Evolutionary conservation across 2,888 invertebrate genomes (phyloP).

Genomic region (Panopea generosa): DNA sequence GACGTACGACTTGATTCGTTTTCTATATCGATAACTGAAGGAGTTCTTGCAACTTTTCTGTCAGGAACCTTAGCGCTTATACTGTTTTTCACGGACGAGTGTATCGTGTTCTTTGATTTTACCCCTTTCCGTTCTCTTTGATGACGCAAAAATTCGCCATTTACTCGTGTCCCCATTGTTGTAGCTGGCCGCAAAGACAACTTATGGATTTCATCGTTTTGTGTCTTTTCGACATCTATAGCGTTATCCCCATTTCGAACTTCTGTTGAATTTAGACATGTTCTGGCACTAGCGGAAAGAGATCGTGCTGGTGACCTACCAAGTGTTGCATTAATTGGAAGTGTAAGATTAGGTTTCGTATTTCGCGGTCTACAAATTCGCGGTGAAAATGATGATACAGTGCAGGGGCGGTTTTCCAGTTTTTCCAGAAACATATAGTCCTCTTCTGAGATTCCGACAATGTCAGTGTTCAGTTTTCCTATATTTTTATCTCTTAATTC

Average conservation of each 20-base stretch:
- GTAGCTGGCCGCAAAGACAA: slow-evolving; percentile 41
- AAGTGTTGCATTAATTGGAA: neutral
- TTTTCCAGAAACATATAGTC: slow-evolving; percentile 71
- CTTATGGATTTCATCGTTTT: too few relatives aligned
- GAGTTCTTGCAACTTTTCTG: too few relatives aligned
- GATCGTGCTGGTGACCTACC: neutral
- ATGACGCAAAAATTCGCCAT: slow-evolving; percentile 14
- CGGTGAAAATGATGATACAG: slow-evolving; percentile 39
- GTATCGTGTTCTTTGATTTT: too few relatives aligned
- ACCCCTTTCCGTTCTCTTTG: neutral
- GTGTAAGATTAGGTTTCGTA: neutral
- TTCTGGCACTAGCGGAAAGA: neutral
- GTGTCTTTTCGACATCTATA: neutral
- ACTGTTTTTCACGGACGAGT: too few relatives aligned
- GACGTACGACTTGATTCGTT: too few relatives aligned
- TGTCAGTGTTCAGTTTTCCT: slow-evolving; percentile 67
- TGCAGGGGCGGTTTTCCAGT: slow-evolving; percentile 64
- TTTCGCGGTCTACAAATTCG: slow-evolving; percentile 4
- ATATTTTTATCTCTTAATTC: slow-evolving; percentile 67
- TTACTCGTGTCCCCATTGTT: slow-evolving; percentile 44
- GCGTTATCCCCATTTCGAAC: neutral
- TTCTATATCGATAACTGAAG: too few relatives aligned
- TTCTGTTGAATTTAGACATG: neutral
- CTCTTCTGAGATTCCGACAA: slow-evolving; percentile 64
- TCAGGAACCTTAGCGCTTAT: too few relatives aligned